phyloP scores from a whole-genome alignment of 2,113 vertebrate genomes.

The Ptychochromis oligacanthus region DNA sequence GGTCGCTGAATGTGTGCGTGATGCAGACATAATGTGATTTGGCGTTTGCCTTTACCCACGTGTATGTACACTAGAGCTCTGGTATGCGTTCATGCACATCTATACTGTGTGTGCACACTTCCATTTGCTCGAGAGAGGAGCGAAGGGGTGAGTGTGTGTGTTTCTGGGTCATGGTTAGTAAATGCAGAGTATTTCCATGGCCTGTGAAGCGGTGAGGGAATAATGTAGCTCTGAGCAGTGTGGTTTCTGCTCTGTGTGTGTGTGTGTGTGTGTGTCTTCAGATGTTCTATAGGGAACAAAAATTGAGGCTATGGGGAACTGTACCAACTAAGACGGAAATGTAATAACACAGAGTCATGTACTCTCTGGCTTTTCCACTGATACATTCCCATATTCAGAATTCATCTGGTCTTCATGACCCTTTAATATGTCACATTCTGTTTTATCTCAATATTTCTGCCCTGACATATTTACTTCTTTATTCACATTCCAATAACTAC shows the following conservation, averaged over 20 bases:
- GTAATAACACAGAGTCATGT: conserved; percentile 6
- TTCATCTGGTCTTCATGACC: neutral
- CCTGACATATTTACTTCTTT: neutral
- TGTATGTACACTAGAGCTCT: neutral
- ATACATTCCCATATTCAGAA: neutral
- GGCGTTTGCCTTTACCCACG: neutral
- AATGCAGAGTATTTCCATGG: conserved; percentile 51
- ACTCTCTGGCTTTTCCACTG: neutral
- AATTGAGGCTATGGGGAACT: conserved; percentile 23
- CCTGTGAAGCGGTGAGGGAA: conserved; percentile 36
- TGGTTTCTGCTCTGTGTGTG: neutral
- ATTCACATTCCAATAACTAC: neutral
- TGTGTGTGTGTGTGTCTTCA: neutral
- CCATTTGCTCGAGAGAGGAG: neutral
- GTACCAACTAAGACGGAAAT: conserved; percentile 33
- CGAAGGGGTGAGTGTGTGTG: neutral
- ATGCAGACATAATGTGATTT: neutral
- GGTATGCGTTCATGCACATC: conserved; percentile 13
- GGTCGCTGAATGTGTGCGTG: neutral
- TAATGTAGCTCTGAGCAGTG: conserved; percentile 32
- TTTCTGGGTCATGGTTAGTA: conserved; percentile 72
- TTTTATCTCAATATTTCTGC: neutral
- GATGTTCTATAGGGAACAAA: conserved; percentile 27
- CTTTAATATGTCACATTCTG: neutral
- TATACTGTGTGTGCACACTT: neutral